A percentile compares a stretch with the other conserved stretches of the same genome.
Conservation (phyloP, 2,797 vertebrate species). For the Gallinago solitaria region DNA sequence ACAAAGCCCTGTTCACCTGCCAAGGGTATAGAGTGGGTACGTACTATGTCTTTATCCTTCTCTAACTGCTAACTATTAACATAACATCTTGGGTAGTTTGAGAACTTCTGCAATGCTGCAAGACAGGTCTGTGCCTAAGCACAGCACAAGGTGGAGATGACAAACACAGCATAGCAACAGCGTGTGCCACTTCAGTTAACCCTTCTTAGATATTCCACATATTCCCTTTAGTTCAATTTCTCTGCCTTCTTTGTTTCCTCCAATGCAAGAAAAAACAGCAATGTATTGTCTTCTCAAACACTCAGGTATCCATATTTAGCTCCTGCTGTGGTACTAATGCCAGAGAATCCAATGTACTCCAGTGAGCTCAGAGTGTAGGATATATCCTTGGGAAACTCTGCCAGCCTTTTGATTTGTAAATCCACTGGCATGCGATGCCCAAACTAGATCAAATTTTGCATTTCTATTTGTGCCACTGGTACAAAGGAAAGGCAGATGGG, state of each 20-base stretch:
- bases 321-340: conserved; percentile 36
- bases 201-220: background rate
- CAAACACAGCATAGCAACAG: conserved; percentile 23
- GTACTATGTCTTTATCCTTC: background rate
- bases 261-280: background rate
- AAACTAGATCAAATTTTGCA: conserved; percentile 22
- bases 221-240: background rate
- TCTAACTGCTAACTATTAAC: conserved; percentile 15
- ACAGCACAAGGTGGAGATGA: conserved; percentile 4
- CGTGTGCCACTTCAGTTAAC: background rate
- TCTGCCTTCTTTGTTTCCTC: conserved; percentile 8
- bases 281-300: conserved; percentile 52
- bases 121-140: conserved; percentile 49
- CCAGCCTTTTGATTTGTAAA: conserved; percentile 57
- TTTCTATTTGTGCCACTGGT: conserved; percentile 31
- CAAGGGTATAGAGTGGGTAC: background rate
- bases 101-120: conserved; percentile 58
- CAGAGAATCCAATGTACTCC: conserved; percentile 26
- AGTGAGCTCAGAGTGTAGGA: conserved; percentile 28
- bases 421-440: background rate
- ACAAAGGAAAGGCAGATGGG: background rate
- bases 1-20: background rate
- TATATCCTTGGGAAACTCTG: conserved; percentile 16
- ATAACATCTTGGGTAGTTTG: background rate
- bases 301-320: conserved; percentile 46